Percentiles rank a stretch among this genome's conserved stretches.
Evolutionary conservation across 2,113 vertebrate species (phyloP).

Genomic region (Pleuronectes platessa): DNA sequence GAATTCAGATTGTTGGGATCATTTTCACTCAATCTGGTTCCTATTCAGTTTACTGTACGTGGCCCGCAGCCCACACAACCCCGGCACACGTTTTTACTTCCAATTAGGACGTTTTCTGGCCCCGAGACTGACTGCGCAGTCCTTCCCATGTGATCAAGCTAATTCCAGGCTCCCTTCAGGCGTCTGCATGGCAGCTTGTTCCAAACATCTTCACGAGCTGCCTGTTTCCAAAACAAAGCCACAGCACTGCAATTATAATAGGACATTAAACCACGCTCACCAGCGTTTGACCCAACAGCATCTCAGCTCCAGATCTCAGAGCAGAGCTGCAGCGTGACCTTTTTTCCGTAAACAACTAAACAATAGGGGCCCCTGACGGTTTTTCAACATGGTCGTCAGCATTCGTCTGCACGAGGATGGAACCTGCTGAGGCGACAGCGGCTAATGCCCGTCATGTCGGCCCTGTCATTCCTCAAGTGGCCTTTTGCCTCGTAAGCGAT

Average conservation of each 20-base stretch:
- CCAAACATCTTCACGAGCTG: constrained; percentile 60
- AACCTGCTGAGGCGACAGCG: constrained; percentile 34
- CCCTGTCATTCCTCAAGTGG: constrained; percentile 76
- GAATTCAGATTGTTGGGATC: constrained; percentile 43
- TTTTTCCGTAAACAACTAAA: not conserved
- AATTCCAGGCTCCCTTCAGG: constrained; percentile 60
- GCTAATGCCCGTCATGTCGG: constrained; percentile 66
- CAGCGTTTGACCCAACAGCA: constrained; percentile 48
- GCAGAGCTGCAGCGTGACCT: constrained; percentile 2
- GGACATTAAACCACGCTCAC: constrained; percentile 57
- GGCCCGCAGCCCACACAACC: constrained; percentile 36
- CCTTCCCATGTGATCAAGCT: constrained; percentile 58
- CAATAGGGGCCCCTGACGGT: constrained; percentile 6
- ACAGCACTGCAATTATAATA: constrained; percentile 63
- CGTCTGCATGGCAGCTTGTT: constrained; percentile 51
- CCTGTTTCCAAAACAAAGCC: constrained; percentile 69
- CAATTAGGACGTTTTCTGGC: constrained; percentile 64
- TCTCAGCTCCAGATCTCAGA: constrained; percentile 41
- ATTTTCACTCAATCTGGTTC: constrained; percentile 42
- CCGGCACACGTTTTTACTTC: constrained; percentile 45
- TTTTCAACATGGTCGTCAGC: constrained; percentile 32
- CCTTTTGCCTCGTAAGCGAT: constrained; percentile 72
- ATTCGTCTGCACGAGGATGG: constrained; percentile 21
- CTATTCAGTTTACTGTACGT: constrained; percentile 37
- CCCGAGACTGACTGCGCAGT: not conserved